Conservation (phyloP, 2,888 invertebrate species). For the Pegoplata infirma region DNA sequence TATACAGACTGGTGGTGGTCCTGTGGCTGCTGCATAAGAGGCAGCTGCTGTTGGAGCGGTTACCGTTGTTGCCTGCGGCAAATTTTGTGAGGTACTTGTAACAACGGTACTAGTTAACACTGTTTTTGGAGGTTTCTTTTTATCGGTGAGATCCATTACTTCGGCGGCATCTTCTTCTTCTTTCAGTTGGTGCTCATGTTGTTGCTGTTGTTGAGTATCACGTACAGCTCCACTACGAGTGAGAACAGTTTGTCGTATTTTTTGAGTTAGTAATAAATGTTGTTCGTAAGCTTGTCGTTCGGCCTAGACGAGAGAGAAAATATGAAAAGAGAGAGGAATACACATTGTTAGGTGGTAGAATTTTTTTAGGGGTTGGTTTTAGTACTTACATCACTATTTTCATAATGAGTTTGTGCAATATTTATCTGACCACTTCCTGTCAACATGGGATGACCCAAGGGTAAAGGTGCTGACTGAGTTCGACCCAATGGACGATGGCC, state of each 20-base stretch:
- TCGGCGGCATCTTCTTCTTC: constrained; percentile 80
- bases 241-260: constrained; percentile 91
- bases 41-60: constrained; percentile 31
- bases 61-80: constrained; percentile 78
- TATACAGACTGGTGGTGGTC: constrained; percentile 65
- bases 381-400: constrained; percentile 77
- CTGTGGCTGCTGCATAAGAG: constrained; percentile 21
- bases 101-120: constrained; percentile 79
- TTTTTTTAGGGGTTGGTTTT: too few relatives aligned
- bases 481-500: constrained; percentile 91
- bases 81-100: constrained; percentile 77
- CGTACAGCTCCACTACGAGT: constrained; percentile 84
- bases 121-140: constrained; percentile 80
- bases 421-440: constrained; percentile 78
- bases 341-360: neutral
- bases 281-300: constrained; percentile 80
- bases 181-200: constrained; percentile 78
- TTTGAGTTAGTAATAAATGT: constrained; percentile 86
- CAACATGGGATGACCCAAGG: constrained; percentile 92
- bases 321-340: neutral
- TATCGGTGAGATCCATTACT: constrained; percentile 88
- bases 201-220: constrained; percentile 77
- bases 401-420: constrained; percentile 77
- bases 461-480: constrained; percentile 95
- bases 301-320: constrained; percentile 69